Evolutionary conservation across 1,140 invertebrate species (phyloP), one percentile per base, ranked within the genome.

Genomic region (Papilio xuthus): DNA sequence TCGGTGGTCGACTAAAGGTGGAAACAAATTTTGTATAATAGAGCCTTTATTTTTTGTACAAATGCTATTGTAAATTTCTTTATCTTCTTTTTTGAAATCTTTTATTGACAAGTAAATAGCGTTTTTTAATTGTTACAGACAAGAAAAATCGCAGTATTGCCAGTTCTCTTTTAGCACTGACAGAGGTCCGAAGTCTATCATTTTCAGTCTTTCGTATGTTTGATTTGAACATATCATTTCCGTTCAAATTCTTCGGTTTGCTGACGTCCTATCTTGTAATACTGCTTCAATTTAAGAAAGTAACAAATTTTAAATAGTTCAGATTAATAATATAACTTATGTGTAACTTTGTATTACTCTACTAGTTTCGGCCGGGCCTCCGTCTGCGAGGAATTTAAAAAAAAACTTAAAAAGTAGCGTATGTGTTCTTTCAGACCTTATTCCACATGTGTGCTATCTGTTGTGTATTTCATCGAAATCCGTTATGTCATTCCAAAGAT

Each of bases 211-310:
- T 93, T 71, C 87, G 89, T 53, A 89, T 91, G 86, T 82, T 93
- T 71, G 82, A 91, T 72, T 86, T 93, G 32, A 86, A 90, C 73
- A 87, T 90, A 47, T 89, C 91, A 0, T 81, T 93, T 8, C 91
- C 90, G 1, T 90, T 92, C 72, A 89, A 90, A 69, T 89, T 91
- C 69, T 79, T 90, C 12, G 85, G 86, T 0, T 77, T 93, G 18
- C 82, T 91, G 0, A 80, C 88, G 37, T 92, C 91, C 0, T 93
- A 93, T 70, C 85, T 93, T 9, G 89, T 93, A 44, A 92, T 92
- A 76, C 32, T 92, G 47, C 71, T 93, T 42, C 91, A 93, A 72
- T 92, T 93, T 56, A 85, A 91, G 75, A 93, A 92, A 83, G 88
- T 93, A 9, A 87, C 89, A 9, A 83, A 88, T 70, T 85, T 83